A percentile compares a stretch with the other conserved stretches of the same genome.
Conservation (phyloP, 23 tunicate species). For the Pegea sp. region DNA sequence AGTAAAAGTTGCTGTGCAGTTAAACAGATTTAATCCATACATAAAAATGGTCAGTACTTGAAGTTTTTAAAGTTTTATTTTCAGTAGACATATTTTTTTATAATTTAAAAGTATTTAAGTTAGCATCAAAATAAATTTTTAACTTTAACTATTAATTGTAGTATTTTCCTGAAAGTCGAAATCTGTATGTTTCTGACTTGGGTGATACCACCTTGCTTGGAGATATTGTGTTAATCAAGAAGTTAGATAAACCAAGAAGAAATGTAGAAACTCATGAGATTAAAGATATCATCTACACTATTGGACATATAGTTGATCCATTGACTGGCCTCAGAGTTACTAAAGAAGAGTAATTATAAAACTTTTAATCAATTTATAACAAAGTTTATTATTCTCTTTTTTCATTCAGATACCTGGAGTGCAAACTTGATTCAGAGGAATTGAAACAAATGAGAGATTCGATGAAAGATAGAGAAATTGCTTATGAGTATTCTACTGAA, state of each 20-base stretch:
- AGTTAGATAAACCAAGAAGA: conserved; percentile 16
- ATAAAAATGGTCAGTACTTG: conserved; percentile 22
- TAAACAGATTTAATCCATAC: conserved; percentile 38
- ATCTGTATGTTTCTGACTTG: conserved; percentile 28
- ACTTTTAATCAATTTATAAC: too few relatives aligned
- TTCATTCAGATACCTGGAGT: too few relatives aligned
- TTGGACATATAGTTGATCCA: conserved; percentile 66
- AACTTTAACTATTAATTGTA: too few relatives aligned
- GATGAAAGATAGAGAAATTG: too few relatives aligned
- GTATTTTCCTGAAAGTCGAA: conserved; percentile 45
- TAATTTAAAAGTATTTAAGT: too few relatives aligned
- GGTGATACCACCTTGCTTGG: conserved; percentile 26
- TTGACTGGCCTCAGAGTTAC: conserved; percentile 65
- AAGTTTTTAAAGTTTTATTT: not conserved
- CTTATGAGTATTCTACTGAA: too few relatives aligned
- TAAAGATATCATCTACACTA: conserved; percentile 30
- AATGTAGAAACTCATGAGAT: conserved; percentile 71
- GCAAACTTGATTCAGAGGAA: too few relatives aligned
- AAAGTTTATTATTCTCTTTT: too few relatives aligned
- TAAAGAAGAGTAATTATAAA: conserved; percentile 23
- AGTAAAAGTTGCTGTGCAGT: conserved; percentile 33
- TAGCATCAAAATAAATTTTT: too few relatives aligned
- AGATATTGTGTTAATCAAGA: conserved; percentile 55
- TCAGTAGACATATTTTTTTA: too few relatives aligned
- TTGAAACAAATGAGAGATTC: too few relatives aligned